A percentile compares a stretch with the other conserved stretches of the same genome.
Evolutionary conservation across 1,140 invertebrate species (phyloP).

Genomic region (Camponotus floridanus): DNA sequence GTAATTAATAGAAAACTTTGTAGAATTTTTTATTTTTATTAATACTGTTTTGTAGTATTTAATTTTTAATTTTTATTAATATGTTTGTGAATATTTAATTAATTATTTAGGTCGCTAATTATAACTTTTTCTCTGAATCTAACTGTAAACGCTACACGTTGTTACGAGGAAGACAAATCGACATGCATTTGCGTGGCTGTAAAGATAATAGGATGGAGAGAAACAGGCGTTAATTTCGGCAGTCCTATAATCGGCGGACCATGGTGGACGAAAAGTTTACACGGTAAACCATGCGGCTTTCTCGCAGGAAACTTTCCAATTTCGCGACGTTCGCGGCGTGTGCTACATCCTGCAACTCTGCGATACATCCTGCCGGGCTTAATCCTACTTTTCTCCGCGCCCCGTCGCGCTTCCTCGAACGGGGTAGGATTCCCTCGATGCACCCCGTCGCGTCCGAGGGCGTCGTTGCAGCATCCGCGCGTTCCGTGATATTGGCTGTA

Average conservation of each 20-base stretch:
- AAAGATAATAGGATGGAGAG: slow-evolving; percentile 6
- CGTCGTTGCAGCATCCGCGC: slow-evolving; percentile 75
- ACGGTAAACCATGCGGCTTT: slow-evolving; percentile 10
- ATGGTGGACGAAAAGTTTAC: slow-evolving; percentile 20
- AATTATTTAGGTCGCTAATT: background rate
- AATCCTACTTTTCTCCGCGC: slow-evolving; percentile 75
- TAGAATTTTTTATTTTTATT: background rate
- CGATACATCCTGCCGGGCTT: slow-evolving; percentile 69
- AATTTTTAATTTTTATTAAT: no score
- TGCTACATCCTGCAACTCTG: slow-evolving; percentile 59
- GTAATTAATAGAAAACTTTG: background rate
- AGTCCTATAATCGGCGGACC: slow-evolving; percentile 29
- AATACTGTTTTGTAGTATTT: no score
- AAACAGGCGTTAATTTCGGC: slow-evolving; percentile 43
- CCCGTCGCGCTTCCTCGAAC: slow-evolving; percentile 47
- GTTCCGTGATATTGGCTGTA: slow-evolving; percentile 81
- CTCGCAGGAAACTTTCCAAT: slow-evolving; percentile 55
- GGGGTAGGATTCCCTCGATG: slow-evolving; percentile 57
- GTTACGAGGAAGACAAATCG: background rate
- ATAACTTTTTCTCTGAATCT: background rate
- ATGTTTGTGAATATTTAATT: background rate
- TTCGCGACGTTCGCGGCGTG: slow-evolving; percentile 21
- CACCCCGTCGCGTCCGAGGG: slow-evolving; percentile 71
- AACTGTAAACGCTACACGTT: background rate
- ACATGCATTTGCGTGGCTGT: background rate